Evolutionary conservation across 2,797 vertebrate genomes (phyloP).

Genomic region (Muscicapa striata): DNA sequence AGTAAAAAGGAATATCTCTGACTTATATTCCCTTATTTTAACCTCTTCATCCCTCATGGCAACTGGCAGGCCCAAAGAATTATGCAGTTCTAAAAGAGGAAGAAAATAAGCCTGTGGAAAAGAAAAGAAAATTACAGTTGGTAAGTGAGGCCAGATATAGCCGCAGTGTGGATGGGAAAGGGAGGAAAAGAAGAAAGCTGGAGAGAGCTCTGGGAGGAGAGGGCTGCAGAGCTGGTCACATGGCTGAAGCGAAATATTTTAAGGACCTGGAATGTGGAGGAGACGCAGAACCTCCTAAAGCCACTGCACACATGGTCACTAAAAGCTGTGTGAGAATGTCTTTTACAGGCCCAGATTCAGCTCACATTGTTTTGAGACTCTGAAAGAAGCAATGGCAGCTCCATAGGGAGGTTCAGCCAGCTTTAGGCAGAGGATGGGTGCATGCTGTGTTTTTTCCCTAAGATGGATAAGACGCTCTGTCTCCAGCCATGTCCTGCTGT

Average conservation of each 20-base stretch:
- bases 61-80: neutral
- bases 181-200: neutral
- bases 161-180: neutral
- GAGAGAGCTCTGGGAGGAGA: neutral
- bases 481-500: neutral
- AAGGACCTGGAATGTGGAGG: neutral
- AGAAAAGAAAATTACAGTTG: neutral
- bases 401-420: neutral
- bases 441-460: neutral
- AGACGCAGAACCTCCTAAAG: neutral
- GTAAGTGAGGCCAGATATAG: neutral
- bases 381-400: neutral
- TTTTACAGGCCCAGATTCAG: neutral
- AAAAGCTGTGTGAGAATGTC: neutral
- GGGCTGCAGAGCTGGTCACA: neutral
- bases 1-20: neutral
- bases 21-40: neutral
- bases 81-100: neutral
- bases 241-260: neutral
- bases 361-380: neutral
- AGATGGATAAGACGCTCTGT: neutral
- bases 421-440: neutral
- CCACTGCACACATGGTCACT: neutral
- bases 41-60: neutral
- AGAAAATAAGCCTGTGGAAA: neutral